Percentiles rank a stretch among this genome's conserved stretches.
These are phyloP conservation scores for Teleogryllus oceanicus DNA, from an alignment of 2,888 invertebrate species.

Conservation along the genomic window DNA sequence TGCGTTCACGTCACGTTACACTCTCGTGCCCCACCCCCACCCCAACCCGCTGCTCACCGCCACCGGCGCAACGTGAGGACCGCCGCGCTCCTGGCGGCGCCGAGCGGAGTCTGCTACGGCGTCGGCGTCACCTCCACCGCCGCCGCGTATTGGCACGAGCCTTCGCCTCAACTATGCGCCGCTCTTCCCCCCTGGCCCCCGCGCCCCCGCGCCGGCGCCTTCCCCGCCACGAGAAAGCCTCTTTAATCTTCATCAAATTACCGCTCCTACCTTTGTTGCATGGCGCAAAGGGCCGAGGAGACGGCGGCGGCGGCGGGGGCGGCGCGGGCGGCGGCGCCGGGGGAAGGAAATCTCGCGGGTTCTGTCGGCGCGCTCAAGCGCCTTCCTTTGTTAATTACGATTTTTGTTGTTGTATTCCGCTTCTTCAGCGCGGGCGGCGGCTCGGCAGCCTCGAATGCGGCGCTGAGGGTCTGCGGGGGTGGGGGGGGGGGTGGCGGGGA, in stretches of 20 bases:
- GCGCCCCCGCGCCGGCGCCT: neutral
- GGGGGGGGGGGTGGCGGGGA: neutral
- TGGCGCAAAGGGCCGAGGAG: neutral
- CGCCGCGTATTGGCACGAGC: neutral
- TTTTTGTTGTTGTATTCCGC: neutral
- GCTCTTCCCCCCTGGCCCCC: neutral
- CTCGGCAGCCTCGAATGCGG: neutral
- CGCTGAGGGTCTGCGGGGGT: neutral
- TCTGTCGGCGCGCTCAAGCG: neutral
- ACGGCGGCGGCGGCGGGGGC: neutral
- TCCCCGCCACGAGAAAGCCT: neutral
- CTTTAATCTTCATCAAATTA: constrained; percentile 18
- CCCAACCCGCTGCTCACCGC: neutral
- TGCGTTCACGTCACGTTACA: neutral
- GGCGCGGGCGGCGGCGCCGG: neutral
- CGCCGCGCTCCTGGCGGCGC: neutral
- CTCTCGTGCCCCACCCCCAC: neutral
- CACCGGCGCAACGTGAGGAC: neutral
- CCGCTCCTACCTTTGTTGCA: constrained; percentile 18
- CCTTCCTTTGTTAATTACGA: neutral
- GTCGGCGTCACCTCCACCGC: neutral
- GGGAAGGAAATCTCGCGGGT: neutral
- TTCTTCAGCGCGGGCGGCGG: neutral
- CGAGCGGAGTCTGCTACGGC: neutral
- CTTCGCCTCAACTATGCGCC: neutral